Evolutionary conservation across 2,797 vertebrate species (phyloP).

Genomic region (Serranus cabrilla): DNA sequence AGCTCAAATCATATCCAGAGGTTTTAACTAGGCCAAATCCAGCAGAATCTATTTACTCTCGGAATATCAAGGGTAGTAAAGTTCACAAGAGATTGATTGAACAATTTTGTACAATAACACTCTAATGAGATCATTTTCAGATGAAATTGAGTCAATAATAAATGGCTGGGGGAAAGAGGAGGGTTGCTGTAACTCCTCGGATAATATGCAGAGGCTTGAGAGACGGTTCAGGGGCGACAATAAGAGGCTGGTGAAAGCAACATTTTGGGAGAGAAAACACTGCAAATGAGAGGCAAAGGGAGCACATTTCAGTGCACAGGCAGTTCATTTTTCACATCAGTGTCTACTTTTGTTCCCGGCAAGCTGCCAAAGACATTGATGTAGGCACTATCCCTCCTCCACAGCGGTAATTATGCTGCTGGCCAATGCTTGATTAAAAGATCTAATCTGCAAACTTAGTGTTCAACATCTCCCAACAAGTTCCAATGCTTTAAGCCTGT

Average conservation of each 20-base stretch:
- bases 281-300: constrained; percentile 64
- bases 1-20: constrained; percentile 33
- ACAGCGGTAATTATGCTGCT: constrained; percentile 74
- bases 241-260: constrained; percentile 53
- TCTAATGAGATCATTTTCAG: constrained; percentile 72
- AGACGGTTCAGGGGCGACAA: constrained; percentile 42
- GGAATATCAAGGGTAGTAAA: constrained; percentile 47
- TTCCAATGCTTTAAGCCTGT: constrained; percentile 59
- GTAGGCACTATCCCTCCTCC: constrained; percentile 75
- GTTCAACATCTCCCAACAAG: constrained; percentile 75
- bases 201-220: constrained; percentile 47
- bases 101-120: constrained; percentile 66
- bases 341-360: constrained; percentile 73
- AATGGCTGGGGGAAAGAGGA: constrained; percentile 48
- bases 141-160: constrained; percentile 72
- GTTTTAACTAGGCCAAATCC: constrained; percentile 27
- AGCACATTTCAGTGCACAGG: constrained; percentile 61
- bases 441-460: constrained; percentile 79
- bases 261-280: constrained; percentile 56
- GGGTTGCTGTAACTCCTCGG: constrained; percentile 37
- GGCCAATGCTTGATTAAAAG: constrained; percentile 80
- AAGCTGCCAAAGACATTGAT: constrained; percentile 76
- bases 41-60: constrained; percentile 34
- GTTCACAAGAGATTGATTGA: constrained; percentile 65
- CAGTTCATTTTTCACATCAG: constrained; percentile 77